Conservation (phyloP, 53 echinoderm and acorn worm genomes). For the Antedon mediterranea region DNA sequence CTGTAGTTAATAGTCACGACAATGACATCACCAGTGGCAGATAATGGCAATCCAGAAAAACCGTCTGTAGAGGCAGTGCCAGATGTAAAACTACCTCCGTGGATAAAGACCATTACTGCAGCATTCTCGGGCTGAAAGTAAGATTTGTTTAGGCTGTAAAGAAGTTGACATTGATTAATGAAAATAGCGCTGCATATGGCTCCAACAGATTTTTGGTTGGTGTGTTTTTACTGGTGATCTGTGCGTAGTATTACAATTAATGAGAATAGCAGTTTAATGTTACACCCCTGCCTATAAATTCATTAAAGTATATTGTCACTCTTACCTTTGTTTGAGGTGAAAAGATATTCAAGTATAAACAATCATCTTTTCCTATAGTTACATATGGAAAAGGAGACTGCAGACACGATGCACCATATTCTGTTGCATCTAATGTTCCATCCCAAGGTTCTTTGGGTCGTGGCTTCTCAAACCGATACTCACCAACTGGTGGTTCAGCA, state of each 20-base stretch:
- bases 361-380: background rate
- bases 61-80: conserved; percentile 12
- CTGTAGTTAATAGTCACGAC: conserved; percentile 52
- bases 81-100: conserved; percentile 30
- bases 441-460: conserved; percentile 29
- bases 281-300: no score
- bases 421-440: conserved; percentile 42
- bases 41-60: conserved; percentile 25
- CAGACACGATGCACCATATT: no score
- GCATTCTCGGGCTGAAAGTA: conserved; percentile 6
- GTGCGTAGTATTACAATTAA: no score
- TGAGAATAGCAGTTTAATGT: no score
- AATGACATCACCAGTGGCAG: conserved; percentile 42
- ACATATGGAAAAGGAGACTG: no score
- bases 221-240: no score
- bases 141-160: no score
- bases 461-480: conserved; percentile 38
- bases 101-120: conserved; percentile 51
- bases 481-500: conserved; percentile 58
- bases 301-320: no score
- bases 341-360: background rate
- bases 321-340: no score
- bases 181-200: no score
- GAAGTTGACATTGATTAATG: no score
- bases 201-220: no score